Evolutionary conservation across 1,140 invertebrate genomes (phyloP).

Genomic region (Sminthurides bifidus): DNA sequence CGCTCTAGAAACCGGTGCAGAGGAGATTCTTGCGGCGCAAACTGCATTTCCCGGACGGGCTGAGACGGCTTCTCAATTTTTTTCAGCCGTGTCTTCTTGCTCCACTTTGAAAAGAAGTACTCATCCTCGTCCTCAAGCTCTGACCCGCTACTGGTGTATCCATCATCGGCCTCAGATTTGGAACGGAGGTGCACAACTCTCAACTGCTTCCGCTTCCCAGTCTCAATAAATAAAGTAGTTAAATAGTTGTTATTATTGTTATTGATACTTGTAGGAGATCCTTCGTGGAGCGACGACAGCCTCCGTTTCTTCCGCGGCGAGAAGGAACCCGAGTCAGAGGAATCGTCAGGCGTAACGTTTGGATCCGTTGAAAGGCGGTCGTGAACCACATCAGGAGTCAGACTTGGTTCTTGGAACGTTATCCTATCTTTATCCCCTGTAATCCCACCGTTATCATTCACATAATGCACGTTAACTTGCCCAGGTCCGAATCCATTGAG

Average conservation of each 20-base stretch:
- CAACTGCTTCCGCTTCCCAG: slow-evolving; percentile 20
- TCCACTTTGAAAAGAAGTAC: slow-evolving; percentile 31
- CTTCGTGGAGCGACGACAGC: not conserved
- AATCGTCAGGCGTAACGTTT: not conserved
- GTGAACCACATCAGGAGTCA: not conserved
- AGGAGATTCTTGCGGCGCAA: not conserved
- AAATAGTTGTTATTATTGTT: slow-evolving; percentile 7
- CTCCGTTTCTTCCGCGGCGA: not conserved
- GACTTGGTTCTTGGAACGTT: too few relatives aligned
- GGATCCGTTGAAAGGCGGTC: not conserved
- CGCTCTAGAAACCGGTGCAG: slow-evolving; percentile 1
- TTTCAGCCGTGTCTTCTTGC: slow-evolving; percentile 21
- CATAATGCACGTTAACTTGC: slow-evolving; percentile 15
- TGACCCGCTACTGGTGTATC: not conserved
- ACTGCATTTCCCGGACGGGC: not conserved
- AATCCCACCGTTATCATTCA: slow-evolving; percentile 1
- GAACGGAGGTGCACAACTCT: slow-evolving; percentile 23
- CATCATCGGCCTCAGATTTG: not conserved
- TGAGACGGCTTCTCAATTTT: slow-evolving; percentile 6
- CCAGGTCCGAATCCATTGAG: too few relatives aligned
- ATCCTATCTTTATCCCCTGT: too few relatives aligned
- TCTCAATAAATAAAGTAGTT: slow-evolving; percentile 22
- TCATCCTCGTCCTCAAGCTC: slow-evolving; percentile 28
- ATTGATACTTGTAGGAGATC: not conserved
- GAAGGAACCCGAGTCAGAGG: not conserved